Conservation (phyloP, 2,113 vertebrate species). For the Theristicus caerulescens region DNA sequence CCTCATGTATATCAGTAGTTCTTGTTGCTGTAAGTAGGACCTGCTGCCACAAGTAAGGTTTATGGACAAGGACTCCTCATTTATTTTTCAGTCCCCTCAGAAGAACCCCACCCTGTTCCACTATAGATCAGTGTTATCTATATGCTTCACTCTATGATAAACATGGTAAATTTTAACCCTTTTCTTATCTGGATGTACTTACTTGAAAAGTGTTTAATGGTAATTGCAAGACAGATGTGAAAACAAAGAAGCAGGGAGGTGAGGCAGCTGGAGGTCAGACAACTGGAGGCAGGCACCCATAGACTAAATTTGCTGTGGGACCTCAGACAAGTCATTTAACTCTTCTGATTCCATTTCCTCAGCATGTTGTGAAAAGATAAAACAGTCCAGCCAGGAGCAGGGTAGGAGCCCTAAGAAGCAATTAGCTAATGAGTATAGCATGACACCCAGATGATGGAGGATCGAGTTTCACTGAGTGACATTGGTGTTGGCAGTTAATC, state of each 20-base stretch:
- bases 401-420: background rate
- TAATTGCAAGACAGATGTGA: background rate
- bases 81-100: background rate
- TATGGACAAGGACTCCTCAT: background rate
- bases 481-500: background rate
- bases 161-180: background rate
- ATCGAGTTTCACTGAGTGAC: background rate
- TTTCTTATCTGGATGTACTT: background rate
- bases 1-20: background rate
- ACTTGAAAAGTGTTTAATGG: background rate
- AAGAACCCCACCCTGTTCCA: background rate
- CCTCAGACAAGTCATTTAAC: background rate
- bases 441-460: background rate
- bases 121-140: background rate
- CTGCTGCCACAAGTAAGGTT: background rate
- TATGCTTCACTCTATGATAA: background rate
- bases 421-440: background rate
- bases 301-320: background rate
- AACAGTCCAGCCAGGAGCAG: background rate
- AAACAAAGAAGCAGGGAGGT: accelerated
- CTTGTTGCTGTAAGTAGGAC: background rate
- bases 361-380: background rate
- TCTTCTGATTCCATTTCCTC: background rate
- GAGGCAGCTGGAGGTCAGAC: background rate
- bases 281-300: background rate